Conservation (phyloP, 2,113 vertebrate species). For the Pollachius pollachius region DNA sequence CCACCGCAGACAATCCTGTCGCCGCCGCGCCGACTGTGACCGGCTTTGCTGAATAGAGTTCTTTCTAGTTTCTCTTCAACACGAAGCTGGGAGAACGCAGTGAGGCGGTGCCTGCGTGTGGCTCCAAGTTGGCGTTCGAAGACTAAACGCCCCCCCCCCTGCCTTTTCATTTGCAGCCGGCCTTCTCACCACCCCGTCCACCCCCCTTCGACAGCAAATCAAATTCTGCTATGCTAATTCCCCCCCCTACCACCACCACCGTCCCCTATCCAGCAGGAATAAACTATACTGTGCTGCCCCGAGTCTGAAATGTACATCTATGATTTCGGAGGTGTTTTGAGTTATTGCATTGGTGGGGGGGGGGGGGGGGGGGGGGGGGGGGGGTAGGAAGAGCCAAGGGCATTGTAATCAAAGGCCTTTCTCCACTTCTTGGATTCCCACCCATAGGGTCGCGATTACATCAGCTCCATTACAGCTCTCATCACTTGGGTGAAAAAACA, state of each 20-base stretch:
- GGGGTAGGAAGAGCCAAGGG: slow-evolving; percentile 37
- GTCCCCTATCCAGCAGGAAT: not conserved
- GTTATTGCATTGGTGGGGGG: slow-evolving; percentile 54
- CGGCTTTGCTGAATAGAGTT: slow-evolving; percentile 28
- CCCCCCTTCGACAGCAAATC: no score
- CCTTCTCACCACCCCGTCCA: no score
- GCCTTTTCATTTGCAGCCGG: no score
- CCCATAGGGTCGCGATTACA: slow-evolving; percentile 57
- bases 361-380: no score
- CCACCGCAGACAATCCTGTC: slow-evolving; percentile 48
- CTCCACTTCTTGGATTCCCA: slow-evolving; percentile 48
- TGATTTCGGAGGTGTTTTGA: slow-evolving; percentile 52
- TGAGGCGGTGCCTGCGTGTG: no score
- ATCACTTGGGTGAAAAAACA: slow-evolving; percentile 55
- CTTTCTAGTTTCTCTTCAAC: no score
- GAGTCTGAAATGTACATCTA: slow-evolving; percentile 44
- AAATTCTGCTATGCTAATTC: no score
- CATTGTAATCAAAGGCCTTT: slow-evolving; percentile 61
- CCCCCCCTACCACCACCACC: no score
- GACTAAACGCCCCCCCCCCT: no score
- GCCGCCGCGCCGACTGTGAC: slow-evolving; percentile 25
- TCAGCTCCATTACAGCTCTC: slow-evolving; percentile 66
- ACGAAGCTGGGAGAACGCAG: no score
- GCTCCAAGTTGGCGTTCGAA: no score
- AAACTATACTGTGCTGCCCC: slow-evolving; percentile 1